Percentiles rank a stretch among this genome's conserved stretches.
These are phyloP conservation scores for Danio kyathit DNA, from an alignment of 2,797 vertebrate genomes.

Conservation along the genomic window DNA sequence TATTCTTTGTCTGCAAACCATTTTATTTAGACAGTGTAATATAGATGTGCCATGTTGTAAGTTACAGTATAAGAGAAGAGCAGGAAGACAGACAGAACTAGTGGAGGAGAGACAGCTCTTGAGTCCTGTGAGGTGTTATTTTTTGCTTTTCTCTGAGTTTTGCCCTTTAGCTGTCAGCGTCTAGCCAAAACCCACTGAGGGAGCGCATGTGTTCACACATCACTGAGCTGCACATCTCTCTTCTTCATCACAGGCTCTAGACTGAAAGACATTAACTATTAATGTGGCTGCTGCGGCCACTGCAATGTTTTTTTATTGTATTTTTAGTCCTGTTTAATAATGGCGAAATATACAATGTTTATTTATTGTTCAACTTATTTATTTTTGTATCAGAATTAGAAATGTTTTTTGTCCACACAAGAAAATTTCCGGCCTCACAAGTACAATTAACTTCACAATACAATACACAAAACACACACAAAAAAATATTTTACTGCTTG, in stretches of 20 bases:
- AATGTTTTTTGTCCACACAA: too few species aligned
- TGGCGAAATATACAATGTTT: too few species aligned
- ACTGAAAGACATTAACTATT: conserved; percentile 64
- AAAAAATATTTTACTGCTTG: too few species aligned
- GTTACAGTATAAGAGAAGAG: conserved; percentile 37
- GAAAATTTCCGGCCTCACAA: too few species aligned
- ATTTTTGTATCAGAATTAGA: too few species aligned
- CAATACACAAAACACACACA: too few species aligned
- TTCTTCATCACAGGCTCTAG: conserved; percentile 47
- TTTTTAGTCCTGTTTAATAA: too few species aligned
- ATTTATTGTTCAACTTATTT: too few species aligned
- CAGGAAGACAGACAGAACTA: conserved; percentile 15
- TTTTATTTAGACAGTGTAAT: conserved; percentile 34
- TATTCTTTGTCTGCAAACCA: conserved; percentile 10
- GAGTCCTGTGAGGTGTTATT: conserved; percentile 30
- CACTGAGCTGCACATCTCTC: conserved; percentile 47
- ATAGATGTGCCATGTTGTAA: neutral
- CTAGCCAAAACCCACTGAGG: conserved; percentile 48
- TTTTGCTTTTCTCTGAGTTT: conserved; percentile 34
- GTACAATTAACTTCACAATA: too few species aligned
- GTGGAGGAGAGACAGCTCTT: neutral
- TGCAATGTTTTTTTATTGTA: conserved; percentile 21
- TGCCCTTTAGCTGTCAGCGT: conserved; percentile 56
- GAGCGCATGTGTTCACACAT: conserved; percentile 49
- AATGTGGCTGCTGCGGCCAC: conserved; percentile 39